phyloP scores from a whole-genome alignment of 2,113 vertebrate genomes.

The Corythornis cristatus region DNA sequence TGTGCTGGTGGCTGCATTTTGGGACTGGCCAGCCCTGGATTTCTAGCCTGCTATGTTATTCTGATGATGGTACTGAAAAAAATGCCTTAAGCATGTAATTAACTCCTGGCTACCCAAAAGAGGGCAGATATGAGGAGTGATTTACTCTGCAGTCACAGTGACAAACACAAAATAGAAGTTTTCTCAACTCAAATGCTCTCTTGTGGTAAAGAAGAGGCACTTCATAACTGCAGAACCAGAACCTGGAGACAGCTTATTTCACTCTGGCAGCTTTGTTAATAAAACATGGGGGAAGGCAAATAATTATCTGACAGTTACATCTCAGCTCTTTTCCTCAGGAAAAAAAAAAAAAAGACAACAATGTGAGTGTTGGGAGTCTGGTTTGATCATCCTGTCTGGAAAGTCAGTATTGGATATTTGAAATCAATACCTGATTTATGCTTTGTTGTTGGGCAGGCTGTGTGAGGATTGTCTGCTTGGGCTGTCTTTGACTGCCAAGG shows the following conservation, averaged over 20 bases:
- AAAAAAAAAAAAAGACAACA: neutral
- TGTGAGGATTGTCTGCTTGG: neutral
- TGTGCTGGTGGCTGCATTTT: neutral
- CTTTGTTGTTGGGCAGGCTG: neutral
- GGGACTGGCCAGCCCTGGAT: neutral
- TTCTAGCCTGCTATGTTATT: neutral
- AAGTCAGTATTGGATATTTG: neutral
- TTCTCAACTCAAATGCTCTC: constrained; percentile 63
- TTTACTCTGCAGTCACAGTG: neutral
- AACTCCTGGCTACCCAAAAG: constrained; percentile 35
- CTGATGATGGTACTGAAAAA: neutral
- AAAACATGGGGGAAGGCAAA: constrained; percentile 50
- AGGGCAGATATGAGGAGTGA: neutral
- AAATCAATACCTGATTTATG: neutral
- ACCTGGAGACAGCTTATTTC: constrained; percentile 48
- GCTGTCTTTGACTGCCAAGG: neutral
- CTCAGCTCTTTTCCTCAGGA: constrained; percentile 2
- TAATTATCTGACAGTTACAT: constrained; percentile 59
- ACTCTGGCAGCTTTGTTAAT: constrained; percentile 61
- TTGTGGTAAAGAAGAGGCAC: constrained; percentile 52
- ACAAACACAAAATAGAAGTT: constrained; percentile 45
- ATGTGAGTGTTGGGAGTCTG: neutral
- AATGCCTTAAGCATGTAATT: constrained; percentile 8
- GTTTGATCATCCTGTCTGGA: constrained; percentile 15
- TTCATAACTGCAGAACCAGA: constrained; percentile 59